Base-by-base conservation (phyloP, 2,113 vertebrate genomes). In the Falcunculus frontatus region DNA sequence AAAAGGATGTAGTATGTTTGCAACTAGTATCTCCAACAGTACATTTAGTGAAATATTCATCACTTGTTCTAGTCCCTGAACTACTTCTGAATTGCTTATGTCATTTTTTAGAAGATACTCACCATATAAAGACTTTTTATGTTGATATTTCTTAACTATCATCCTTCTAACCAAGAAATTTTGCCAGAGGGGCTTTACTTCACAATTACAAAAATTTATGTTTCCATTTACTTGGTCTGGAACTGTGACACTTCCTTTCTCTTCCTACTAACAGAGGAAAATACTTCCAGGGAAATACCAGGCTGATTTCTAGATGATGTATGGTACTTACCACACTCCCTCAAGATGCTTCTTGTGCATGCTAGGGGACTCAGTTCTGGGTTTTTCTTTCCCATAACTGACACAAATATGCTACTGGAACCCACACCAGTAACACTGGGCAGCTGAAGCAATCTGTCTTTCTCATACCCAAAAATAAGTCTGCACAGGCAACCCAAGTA, bases 21-120 rank as follows among this genome's bases (percentile, higher is more conserved):
- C 64, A 86, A 72, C 57, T 79, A 57, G 49, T 76, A 75, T 79
- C 49, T 94, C 49, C 82, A 87, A 59, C 16, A 55, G 91, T 32
- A 90, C 39, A 63, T 91, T 89, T 94, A 80, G n/a, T 93, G 72
- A 94, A 95, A 91, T 96, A 96, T 93, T 93, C 84, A 96, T 94
- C 75, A 69, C 67, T 96, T 94, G 50, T 68, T 95, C 81, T 62
- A 74, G 62, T 69, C 87, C 44, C 74, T 87, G 70, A 93, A 79
- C 87, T 62, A 89, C 70, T 82, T 68, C 62, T 77, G 78, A 87
- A 91, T 77, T 87, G 41, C 70, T 96, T 85, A 85, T 65, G 37
- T 67, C 1, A 2, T 22, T 89, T 94, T 60, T 83, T 50, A 87
- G 76, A 84, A 93, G 47, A 68, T 25, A 49, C 12, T 84, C 16